phyloP scores from a whole-genome alignment of 2,797 vertebrate species.

The Tapirus indicus region DNA sequence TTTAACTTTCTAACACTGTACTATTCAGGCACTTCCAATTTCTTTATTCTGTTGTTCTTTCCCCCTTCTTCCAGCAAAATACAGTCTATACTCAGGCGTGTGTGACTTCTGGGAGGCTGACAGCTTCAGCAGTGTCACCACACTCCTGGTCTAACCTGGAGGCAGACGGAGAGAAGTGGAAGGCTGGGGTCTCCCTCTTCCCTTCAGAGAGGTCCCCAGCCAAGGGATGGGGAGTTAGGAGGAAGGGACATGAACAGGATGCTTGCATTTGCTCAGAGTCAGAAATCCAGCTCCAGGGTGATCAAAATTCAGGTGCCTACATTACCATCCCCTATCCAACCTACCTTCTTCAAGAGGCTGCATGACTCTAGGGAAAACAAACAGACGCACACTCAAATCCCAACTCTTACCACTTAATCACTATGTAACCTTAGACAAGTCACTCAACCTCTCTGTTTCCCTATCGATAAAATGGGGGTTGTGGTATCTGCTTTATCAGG shows the following conservation, averaged over 20 bases:
- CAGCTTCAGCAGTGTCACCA: neutral
- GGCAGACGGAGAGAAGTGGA: neutral
- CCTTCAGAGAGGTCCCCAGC: neutral
- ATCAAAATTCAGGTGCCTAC: neutral
- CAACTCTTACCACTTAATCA: neutral
- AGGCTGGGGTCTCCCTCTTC: neutral
- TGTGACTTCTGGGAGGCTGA: neutral
- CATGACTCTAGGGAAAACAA: neutral
- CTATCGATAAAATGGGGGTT: neutral
- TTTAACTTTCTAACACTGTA: neutral
- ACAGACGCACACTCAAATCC: neutral
- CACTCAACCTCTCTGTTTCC: neutral
- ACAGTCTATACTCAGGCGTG: rapidly evolving
- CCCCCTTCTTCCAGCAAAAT: neutral
- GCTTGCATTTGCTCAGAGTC: neutral
- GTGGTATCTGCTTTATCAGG: neutral
- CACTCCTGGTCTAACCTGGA: neutral
- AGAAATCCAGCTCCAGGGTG: neutral
- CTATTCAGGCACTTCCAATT: neutral
- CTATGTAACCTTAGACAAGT: neutral
- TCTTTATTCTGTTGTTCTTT: neutral
- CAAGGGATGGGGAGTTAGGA: neutral
- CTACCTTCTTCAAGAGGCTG: neutral
- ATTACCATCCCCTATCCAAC: neutral
- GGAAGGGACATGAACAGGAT: neutral